Conservation (phyloP, 2,888 invertebrate genomes). For the Embidobia sp. region DNA sequence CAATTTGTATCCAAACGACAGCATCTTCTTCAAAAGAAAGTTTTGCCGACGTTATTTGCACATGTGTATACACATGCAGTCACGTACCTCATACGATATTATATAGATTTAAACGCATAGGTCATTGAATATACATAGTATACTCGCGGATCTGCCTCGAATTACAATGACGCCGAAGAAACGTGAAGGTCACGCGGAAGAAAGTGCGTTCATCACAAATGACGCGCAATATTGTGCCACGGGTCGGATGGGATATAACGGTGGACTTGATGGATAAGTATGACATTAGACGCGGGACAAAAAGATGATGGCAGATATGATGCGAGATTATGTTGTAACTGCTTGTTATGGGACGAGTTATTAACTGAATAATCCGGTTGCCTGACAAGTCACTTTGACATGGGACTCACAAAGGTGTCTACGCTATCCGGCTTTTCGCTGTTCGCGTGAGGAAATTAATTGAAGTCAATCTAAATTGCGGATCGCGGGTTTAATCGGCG, state of each 20-base stretch:
- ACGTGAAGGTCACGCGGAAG: constrained; percentile 40
- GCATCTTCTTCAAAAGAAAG: no score
- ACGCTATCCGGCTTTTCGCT: neutral
- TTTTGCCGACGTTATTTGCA: no score
- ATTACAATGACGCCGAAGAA: constrained; percentile 25
- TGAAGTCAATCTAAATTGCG: neutral
- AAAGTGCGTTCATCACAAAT: constrained; percentile 24
- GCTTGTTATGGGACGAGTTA: constrained; percentile 44
- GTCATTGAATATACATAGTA: neutral
- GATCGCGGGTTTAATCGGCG: neutral
- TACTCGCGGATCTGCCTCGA: constrained; percentile 9
- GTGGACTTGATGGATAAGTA: constrained; percentile 42
- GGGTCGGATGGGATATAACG: constrained; percentile 21
- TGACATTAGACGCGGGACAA: constrained; percentile 48
- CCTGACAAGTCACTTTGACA: constrained; percentile 35
- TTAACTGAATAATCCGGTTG: constrained; percentile 50
- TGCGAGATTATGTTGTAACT: constrained; percentile 53
- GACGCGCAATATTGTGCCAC: constrained; percentile 15
- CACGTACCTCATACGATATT: no score
- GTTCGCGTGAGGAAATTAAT: no score
- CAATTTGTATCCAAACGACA: no score
- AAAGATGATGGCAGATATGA: constrained; percentile 50
- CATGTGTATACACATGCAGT: neutral
- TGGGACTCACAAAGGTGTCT: constrained; percentile 29
- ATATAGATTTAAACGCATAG: neutral